Evolutionary conservation across 2,888 invertebrate species (phyloP).

Genomic region (Lamellibrachia satsuma): DNA sequence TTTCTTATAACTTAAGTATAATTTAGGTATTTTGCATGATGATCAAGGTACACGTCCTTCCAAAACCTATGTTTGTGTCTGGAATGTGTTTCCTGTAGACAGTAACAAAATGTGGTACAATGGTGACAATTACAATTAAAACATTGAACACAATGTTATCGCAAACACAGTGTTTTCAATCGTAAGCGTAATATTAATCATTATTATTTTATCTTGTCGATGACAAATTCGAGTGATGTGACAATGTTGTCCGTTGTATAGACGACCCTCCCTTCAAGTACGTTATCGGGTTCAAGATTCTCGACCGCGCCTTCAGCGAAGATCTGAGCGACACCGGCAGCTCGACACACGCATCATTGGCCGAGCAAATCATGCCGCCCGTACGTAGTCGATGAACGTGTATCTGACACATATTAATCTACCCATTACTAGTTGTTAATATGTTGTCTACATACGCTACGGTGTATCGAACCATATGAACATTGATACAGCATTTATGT

Average conservation of each 20-base stretch:
- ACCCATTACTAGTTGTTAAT: no score
- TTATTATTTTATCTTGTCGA: not conserved
- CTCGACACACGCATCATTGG: not conserved
- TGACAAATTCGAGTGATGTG: not conserved
- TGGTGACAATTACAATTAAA: not conserved
- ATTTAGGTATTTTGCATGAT: no score
- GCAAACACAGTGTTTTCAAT: not conserved
- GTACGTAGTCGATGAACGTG: not conserved
- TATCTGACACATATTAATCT: not conserved
- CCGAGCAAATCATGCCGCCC: not conserved
- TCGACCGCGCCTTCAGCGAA: not conserved
- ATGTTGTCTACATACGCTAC: no score
- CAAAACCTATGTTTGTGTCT: no score
- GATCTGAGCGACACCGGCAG: not conserved
- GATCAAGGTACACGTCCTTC: no score
- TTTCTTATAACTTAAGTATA: no score
- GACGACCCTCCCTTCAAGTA: conserved; percentile 8
- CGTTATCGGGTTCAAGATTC: not conserved
- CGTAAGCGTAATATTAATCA: not conserved
- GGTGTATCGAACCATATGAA: no score
- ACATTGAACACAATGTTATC: not conserved
- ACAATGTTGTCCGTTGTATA: not conserved
- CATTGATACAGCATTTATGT: no score
- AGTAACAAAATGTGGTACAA: not conserved
- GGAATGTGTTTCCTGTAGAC: no score